Base-by-base conservation (phyloP, 2,888 invertebrate genomes). In the Drosophila subsilvestris region DNA sequence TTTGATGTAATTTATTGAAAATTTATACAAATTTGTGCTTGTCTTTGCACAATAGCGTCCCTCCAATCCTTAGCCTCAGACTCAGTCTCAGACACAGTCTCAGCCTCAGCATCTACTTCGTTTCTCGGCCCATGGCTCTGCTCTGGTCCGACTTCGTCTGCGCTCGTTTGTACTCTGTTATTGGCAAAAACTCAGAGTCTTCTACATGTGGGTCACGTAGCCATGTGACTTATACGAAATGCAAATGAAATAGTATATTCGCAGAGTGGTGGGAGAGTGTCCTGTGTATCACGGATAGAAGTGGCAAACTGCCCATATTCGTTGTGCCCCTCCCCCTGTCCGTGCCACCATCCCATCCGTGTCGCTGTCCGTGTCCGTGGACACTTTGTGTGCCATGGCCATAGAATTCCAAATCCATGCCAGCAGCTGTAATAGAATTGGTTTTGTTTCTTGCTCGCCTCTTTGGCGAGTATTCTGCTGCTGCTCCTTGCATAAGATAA, bases 1-100 rank as follows among this genome's bases (percentile, higher is more conserved):
- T 79, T 79, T 79, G 74, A 75, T 79, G 79, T 79, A 80, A 79
- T 80, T 79, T 79, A 79, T 77, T 72, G 80, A 74, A 69, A 67
- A 78, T 78, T 80, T 80, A 73, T 78, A 69, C 78, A 78, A 80
- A 79, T 79, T 80, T 80, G 48, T 70, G 80, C 75, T 76, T 79
- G 71, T 69, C 65, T 81, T 67, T 72, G 78, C 78, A 78, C 57
- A 80, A 75, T 60, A 63, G 69, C 65, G 56, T 32, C 32, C 47
- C 32, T 10, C 50, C 22, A 25, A 10, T 32, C 20, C 44, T 55
- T 18, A 27, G 32, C 12, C 32, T 12, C 69, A 53, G 45, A 42
- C 61, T 66, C 63, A 37, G 17, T 2, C 58, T 49, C n/a, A 18
- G 18, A 2, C 22, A 1, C 20, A 20, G 20, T 20, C 20, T 43